These are phyloP conservation scores for Vannuccia rotundouncinata DNA, from an alignment of 2,888 invertebrate genomes.

Conservation along the genomic window DNA sequence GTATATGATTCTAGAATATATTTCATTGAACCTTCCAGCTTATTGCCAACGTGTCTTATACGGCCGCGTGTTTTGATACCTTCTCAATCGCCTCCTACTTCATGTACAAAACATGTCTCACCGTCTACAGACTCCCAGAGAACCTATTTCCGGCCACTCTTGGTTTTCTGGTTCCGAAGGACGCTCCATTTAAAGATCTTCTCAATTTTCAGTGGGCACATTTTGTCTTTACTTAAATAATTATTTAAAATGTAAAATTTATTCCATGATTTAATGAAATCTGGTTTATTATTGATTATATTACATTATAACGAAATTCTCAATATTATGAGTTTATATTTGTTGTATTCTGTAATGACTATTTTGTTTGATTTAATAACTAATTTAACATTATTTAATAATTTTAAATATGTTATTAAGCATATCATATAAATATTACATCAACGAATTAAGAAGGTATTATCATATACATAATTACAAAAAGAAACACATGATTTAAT, in stretches of 20 bases:
- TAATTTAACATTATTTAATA: background rate
- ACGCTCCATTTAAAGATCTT: background rate
- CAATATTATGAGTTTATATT: no score
- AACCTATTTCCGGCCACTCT: background rate
- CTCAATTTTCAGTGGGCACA: background rate
- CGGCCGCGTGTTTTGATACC: background rate
- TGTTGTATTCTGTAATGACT: no score
- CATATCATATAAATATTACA: background rate
- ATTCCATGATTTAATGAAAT: no score
- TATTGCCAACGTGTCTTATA: background rate
- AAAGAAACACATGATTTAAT: no score
- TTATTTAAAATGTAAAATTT: no score
- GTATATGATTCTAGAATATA: no score
- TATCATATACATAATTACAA: background rate
- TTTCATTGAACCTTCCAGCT: background rate
- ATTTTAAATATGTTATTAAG: background rate
- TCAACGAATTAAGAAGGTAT: background rate
- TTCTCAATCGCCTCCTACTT: background rate
- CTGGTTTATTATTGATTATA: no score
- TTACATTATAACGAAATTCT: no score
- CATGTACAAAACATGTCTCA: background rate
- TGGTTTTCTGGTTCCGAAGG: background rate
- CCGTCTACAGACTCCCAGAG: background rate
- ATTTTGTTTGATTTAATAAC: no score
- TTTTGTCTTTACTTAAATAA: no score